Percentiles rank a stretch among this genome's conserved stretches.
phyloP scores from a whole-genome alignment of 2,888 invertebrate genomes.

The Philhelius pedissequus region DNA sequence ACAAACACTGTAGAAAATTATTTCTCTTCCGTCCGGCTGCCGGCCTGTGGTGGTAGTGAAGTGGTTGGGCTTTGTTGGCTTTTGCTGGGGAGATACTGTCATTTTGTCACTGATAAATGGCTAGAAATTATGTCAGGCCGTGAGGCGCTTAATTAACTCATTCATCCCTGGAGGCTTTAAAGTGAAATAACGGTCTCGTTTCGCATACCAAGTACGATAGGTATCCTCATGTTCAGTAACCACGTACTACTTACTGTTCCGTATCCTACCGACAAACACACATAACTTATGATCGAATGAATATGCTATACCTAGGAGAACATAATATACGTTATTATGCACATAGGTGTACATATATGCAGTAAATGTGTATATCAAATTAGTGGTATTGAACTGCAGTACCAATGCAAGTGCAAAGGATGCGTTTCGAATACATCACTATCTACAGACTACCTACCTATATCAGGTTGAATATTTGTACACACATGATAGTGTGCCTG shows the following conservation, averaged over 20 bases:
- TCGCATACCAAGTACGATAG: slow-evolving; percentile 58
- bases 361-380: slow-evolving; percentile 21
- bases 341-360: not conserved
- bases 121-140: slow-evolving; percentile 76
- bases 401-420: not conserved
- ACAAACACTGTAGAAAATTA: not conserved
- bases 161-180: slow-evolving; percentile 70
- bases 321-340: not conserved
- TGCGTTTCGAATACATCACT: not conserved
- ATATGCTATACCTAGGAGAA: not conserved
- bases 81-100: slow-evolving; percentile 70
- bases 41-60: slow-evolving; percentile 2
- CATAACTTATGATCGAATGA: slow-evolving; percentile 42
- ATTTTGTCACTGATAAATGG: slow-evolving; percentile 77
- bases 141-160: slow-evolving; percentile 77
- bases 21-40: not conserved
- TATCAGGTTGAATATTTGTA: slow-evolving; percentile 35
- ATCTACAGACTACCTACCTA: slow-evolving; percentile 1
- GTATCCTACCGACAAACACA: slow-evolving; percentile 35
- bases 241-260: slow-evolving; percentile 34
- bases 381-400: slow-evolving; percentile 19
- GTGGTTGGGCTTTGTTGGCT: slow-evolving; percentile 50
- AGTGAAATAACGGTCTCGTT: slow-evolving; percentile 63
- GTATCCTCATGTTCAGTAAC: slow-evolving; percentile 42
- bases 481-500: not conserved